A percentile compares a stretch with the other conserved stretches of the same genome.
These are phyloP conservation scores for Clytia hemisphaerica DNA, from an alignment of 30 jellyfish, hydroid and myxozoan species.

Conservation along the genomic window DNA sequence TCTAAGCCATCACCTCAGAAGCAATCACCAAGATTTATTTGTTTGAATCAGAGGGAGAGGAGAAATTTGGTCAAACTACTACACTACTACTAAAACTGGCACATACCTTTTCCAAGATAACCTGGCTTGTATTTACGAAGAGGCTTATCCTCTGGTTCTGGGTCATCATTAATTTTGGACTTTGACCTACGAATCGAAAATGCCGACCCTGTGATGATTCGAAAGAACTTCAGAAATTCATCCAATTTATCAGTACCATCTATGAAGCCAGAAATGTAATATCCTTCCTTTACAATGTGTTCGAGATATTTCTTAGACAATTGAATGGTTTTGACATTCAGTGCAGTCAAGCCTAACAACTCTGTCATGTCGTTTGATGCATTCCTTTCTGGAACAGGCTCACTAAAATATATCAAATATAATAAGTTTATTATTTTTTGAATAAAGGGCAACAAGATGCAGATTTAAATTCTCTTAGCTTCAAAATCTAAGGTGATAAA, in stretches of 20 bases:
- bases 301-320: constrained; percentile 11
- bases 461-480: too few relatives aligned
- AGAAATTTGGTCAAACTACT: too few relatives aligned
- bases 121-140: constrained; percentile 19
- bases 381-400: too few relatives aligned
- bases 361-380: constrained; percentile 2
- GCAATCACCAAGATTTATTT: not conserved
- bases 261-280: constrained; percentile 9
- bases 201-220: constrained; percentile 7
- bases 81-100: not conserved
- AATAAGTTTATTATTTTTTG: too few relatives aligned
- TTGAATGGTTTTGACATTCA: constrained; percentile 10
- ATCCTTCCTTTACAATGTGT: constrained; percentile 8
- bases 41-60: not conserved
- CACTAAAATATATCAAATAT: too few relatives aligned
- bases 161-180: constrained; percentile 10
- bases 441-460: too few relatives aligned
- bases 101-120: constrained; percentile 14
- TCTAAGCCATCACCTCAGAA: not conserved
- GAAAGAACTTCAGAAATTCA: constrained; percentile 4
- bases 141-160: constrained; percentile 18
- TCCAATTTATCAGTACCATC: constrained; percentile 8
- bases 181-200: constrained; percentile 19
- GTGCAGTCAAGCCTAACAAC: constrained; percentile 16
- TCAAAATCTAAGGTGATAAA: too few relatives aligned